Evolutionary conservation across 2,113 vertebrate species (phyloP), one percentile per base, ranked within the genome.

Genomic region (Oryzias curvinotus): DNA sequence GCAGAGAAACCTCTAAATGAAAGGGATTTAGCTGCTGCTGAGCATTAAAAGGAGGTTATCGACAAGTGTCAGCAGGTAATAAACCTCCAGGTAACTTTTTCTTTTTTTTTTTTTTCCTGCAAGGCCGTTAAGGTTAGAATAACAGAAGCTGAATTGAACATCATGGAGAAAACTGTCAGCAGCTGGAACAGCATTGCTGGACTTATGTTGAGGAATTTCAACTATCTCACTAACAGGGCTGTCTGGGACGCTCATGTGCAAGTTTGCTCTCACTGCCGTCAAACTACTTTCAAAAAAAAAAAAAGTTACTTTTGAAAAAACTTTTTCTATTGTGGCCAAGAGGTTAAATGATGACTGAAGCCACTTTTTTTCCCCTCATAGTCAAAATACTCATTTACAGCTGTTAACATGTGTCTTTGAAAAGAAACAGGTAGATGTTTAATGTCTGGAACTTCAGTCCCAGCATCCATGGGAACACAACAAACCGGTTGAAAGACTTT

Each of bases 141-240:
- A 49, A 26, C 21, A 42, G 45, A 71, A 78, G 76, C 77, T 71
- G 65, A 84, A 36, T 66, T 2, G 55, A 59, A 80, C 68, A 61
- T 73, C 59, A 57, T 62, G 44, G 58, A 58, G 81, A 77, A 86
- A 77, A 21, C 47, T 67, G 72, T 78, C 58, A 58, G 62, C 84
- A 79, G 84, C 80, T 83, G 78, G 82, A 85, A 47, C 56, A 28
- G 62, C 47, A 1, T 7, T 1, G 52, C 43, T 71, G 68, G 80
- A 82, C 72, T 80, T 62, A 79, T 1, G 63, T 69, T 68, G 49
- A 65, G 84, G 84, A 84, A 88, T 89, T 80, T 63, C 49, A 87
- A 71, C 44, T 46, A 84, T 81, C 60, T 48, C 6, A 8, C 64
- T 70, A 71, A 86, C 58, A 46, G 65, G 63, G 30, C 60, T 73